Percentiles rank a stretch among this genome's conserved stretches.
These are phyloP conservation scores for Apodemia hepburni DNA, from an alignment of 2,888 invertebrate genomes.

Conservation along the genomic window DNA sequence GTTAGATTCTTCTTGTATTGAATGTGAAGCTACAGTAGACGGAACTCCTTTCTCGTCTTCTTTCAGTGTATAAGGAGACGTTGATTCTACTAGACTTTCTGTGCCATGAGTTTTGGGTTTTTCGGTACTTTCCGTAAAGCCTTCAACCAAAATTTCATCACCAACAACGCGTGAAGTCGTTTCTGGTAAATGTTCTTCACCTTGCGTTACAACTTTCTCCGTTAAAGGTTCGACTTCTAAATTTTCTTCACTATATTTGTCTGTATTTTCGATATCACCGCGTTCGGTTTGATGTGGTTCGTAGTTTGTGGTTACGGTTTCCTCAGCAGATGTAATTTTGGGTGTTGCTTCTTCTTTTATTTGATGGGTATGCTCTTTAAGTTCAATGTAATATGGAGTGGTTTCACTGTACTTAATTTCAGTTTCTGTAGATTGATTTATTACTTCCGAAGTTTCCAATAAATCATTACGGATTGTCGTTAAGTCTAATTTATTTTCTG, in stretches of 20 bases:
- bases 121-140: neutral
- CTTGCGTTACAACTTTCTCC: neutral
- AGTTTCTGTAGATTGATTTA: conserved; percentile 24
- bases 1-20: neutral
- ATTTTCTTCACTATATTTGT: neutral
- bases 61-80: neutral
- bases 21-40: neutral
- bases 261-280: conserved; percentile 34
- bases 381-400: conserved; percentile 52
- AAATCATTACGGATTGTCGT: conserved; percentile 14
- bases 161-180: neutral
- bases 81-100: neutral
- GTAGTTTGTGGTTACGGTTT: conserved; percentile 28
- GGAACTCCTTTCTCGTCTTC: neutral
- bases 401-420: conserved; percentile 34
- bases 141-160: neutral
- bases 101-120: neutral
- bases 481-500: neutral
- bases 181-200: neutral
- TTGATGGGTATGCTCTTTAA: conserved; percentile 57
- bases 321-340: conserved; percentile 31
- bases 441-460: conserved; percentile 8
- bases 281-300: conserved; percentile 33
- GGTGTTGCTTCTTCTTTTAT: conserved; percentile 38
- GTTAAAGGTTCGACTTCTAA: neutral